Conservation (phyloP, 2,113 vertebrate species). For the Microcebus murinus region DNA sequence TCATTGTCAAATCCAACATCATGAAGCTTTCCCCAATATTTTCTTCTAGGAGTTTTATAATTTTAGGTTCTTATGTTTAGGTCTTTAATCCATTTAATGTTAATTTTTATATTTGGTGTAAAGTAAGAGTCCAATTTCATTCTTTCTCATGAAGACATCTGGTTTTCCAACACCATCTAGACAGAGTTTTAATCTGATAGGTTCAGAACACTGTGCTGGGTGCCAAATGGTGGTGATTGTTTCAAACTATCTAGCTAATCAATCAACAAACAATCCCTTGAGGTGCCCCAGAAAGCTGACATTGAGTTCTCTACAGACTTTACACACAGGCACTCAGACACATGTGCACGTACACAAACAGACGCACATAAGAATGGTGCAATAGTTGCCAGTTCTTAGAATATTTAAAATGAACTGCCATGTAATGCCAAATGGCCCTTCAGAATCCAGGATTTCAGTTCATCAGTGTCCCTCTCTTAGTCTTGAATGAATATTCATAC, state of each 20-base stretch:
- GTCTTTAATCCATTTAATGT: background rate
- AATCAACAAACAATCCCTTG: background rate
- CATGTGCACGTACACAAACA: background rate
- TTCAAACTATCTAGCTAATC: background rate
- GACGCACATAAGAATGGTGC: background rate
- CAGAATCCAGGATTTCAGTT: background rate
- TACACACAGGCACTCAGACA: background rate
- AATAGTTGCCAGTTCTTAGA: background rate
- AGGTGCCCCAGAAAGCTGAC: background rate
- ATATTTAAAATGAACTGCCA: constrained; percentile 81
- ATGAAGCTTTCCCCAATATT: background rate
- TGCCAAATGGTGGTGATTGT: background rate
- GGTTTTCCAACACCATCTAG: background rate
- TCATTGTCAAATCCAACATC: background rate
- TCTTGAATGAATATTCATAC: background rate
- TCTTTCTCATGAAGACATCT: background rate
- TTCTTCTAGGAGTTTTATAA: background rate
- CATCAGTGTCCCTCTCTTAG: fast-evolving
- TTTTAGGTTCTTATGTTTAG: background rate
- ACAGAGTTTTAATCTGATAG: background rate
- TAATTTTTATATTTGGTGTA: background rate
- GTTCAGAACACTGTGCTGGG: background rate
- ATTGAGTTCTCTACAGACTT: background rate
- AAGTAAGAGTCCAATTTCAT: background rate
- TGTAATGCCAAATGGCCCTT: constrained; percentile 74